These are phyloP conservation scores for Dromiciops gliroides DNA, from an alignment of 2,113 vertebrate genomes.

Conservation along the genomic window DNA sequence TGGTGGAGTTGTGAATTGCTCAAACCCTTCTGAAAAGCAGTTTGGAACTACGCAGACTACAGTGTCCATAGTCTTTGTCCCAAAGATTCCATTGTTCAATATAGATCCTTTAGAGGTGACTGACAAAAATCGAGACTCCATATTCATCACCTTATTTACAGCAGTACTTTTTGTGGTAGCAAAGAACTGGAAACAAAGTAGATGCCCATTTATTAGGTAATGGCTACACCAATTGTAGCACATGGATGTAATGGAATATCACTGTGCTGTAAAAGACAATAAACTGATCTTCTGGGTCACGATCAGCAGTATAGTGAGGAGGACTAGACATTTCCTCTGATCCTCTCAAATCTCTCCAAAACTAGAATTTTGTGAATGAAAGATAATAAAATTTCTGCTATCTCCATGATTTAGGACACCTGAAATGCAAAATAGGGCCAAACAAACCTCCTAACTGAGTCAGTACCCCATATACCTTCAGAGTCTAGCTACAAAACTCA, in stretches of 20 bases:
- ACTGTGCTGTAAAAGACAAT: neutral
- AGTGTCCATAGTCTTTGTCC: neutral
- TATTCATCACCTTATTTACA: neutral
- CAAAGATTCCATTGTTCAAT: neutral
- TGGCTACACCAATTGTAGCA: neutral
- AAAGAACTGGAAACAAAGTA: neutral
- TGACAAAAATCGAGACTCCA: neutral
- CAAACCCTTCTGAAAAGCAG: neutral
- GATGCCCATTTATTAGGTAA: neutral
- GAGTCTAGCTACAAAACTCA: neutral
- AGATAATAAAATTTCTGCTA: neutral
- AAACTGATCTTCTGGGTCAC: neutral
- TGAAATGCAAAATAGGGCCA: neutral
- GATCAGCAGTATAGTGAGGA: neutral
- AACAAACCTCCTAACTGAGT: neutral
- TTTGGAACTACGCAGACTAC: neutral
- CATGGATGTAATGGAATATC: neutral
- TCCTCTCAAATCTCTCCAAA: neutral
- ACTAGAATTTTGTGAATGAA: neutral
- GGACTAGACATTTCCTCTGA: neutral
- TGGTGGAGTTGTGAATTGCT: neutral
- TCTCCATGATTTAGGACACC: no score
- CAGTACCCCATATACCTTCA: neutral
- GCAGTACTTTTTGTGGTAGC: neutral
- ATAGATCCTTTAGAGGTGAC: neutral